These are phyloP conservation scores for Manacus vitellinus DNA, from an alignment of 2,113 vertebrate genomes.

Conservation along the genomic window DNA sequence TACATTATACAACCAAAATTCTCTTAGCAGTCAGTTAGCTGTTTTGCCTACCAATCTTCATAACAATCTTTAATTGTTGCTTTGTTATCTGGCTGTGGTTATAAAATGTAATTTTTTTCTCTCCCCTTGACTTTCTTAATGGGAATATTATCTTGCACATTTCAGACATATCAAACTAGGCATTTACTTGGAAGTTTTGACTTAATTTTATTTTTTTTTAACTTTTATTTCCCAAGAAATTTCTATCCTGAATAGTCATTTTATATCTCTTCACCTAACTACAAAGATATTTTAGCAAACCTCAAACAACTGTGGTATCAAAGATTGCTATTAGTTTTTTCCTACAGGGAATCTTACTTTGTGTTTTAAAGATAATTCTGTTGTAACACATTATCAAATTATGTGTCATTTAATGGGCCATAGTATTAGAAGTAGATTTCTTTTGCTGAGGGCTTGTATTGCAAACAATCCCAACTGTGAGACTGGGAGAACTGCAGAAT, in stretches of 20 bases:
- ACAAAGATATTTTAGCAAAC: not conserved
- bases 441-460: not conserved
- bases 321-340: not conserved
- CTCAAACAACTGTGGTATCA: not conserved
- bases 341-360: not conserved
- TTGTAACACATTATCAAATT: not conserved
- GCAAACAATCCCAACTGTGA: not conserved
- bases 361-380: constrained; percentile 27
- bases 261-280: not conserved
- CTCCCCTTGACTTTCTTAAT: not conserved
- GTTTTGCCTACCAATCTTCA: not conserved
- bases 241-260: not conserved
- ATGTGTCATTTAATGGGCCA: not conserved
- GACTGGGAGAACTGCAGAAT: not conserved
- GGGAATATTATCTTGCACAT: not conserved
- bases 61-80: not conserved
- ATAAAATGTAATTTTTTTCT: not conserved
- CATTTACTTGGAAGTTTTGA: not conserved
- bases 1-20: not conserved
- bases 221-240: not conserved
- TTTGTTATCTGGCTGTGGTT: not conserved
- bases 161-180: not conserved
- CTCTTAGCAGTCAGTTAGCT: not conserved
- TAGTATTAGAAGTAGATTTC: not conserved
- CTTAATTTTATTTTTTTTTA: not conserved